Percentiles rank a stretch among this genome's conserved stretches.
phyloP scores from a whole-genome alignment of 2,888 invertebrate species.

The Drosophila fulvimacula region DNA sequence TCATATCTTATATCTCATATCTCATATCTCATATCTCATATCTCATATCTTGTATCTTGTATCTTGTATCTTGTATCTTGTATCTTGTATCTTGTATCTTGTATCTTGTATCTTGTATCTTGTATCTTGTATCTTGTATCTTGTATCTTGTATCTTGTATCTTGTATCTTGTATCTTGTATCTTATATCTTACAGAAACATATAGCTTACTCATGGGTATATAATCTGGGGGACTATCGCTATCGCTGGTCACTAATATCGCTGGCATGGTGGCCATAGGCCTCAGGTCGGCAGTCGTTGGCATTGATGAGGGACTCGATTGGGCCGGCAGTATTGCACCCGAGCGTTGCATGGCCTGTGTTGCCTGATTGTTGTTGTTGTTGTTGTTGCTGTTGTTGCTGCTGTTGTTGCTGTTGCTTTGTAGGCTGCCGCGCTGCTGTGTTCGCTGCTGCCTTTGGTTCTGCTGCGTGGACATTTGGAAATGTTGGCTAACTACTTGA shows the following conservation, averaged over 20 bases:
- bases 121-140: no score
- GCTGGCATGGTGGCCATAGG: conserved; percentile 70
- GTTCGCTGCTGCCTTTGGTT: conserved; percentile 55
- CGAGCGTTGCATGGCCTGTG: conserved; percentile 54
- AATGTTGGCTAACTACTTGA: conserved; percentile 77
- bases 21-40: no score
- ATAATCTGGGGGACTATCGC: conserved; percentile 84
- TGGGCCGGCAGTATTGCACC: conserved; percentile 64
- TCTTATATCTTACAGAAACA: no score
- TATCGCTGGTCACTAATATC: conserved; percentile 76
- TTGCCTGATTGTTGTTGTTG: conserved; percentile 57
- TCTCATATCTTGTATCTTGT: no score
- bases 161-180: no score
- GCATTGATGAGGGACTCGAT: conserved; percentile 61
- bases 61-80: no score
- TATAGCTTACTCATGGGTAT: conserved; percentile 81
- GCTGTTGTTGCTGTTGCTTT: conserved; percentile 27
- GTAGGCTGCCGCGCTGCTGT: conserved; percentile 36
- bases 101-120: no score
- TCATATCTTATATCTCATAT: no score
- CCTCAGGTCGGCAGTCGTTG: conserved; percentile 74
- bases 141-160: no score
- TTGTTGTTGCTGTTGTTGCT: conserved; percentile 40
- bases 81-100: no score
- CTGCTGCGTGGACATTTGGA: conserved; percentile 67